Base-by-base conservation (phyloP, 2,888 invertebrate genomes). In the Platycnemis pennipes region DNA sequence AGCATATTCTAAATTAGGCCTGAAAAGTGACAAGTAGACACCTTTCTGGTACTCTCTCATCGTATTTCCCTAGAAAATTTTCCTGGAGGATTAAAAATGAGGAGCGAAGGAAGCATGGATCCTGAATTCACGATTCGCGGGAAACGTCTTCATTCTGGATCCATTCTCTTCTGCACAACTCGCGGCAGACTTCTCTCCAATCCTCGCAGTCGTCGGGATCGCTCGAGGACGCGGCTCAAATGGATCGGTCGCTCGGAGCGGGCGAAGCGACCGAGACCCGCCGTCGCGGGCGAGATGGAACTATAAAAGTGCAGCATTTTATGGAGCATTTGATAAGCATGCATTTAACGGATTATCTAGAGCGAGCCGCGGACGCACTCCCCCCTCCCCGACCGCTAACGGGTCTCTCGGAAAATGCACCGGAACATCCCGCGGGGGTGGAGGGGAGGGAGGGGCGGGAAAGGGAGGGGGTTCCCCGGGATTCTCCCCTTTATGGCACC, bases 271-370 rank as follows among this genome's bases (percentile, higher is more conserved):
- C 37, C 77, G 77, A 49, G 13, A 19, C 49, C 49, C 11, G 49
- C 0, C 49, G 13, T 11, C 19, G 49, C 49, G 49, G 13, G 22
- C 77, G 5, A 31, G 37, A 77, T 77, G 77, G 26, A n/a, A 37
- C 77, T 26, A 37, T 77, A 16, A 77, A 37, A 37, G 31, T 37
- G 77, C 77, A 77, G 31, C 77, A 37, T 31, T 77, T 77, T 77
- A 77, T 77, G 63, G 77, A 13, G 37, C 37, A 69, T 37, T 77
- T 77, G 77, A 77, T 77, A 37, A 37, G 37, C 77, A n/a, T 77
- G 77, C 77, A 77, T 77, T 77, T 77, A 77, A 77, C 77, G 77
- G 77, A 77, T 37, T 77, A 77, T 77, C 37, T 77, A 26, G 77
- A 77, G 77, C 77, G 77, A 3, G 77, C 77, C 31, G 77, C 11